Conservation (phyloP, 2,888 invertebrate genomes). For the Pyralis farinalis region DNA sequence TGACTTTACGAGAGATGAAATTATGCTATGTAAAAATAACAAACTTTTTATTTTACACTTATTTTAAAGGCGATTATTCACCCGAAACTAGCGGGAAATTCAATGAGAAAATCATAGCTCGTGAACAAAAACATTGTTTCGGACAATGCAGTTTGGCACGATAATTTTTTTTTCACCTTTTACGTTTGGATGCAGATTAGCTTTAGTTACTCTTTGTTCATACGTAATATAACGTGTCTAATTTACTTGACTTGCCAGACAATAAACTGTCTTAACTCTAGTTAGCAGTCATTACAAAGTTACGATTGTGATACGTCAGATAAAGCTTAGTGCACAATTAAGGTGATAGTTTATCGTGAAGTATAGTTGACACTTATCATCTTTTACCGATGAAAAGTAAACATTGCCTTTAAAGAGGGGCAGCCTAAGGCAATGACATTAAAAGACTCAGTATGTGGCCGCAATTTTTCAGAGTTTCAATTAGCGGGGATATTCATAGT, state of each 20-base stretch:
- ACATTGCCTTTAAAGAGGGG: slow-evolving; percentile 24
- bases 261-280: slow-evolving; percentile 4
- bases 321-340: slow-evolving; percentile 21
- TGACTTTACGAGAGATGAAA: no score
- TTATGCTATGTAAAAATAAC: no score
- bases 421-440: slow-evolving; percentile 43
- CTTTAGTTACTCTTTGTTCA: no score
- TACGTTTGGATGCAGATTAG: no score
- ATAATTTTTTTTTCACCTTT: no score
- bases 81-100: no score
- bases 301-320: slow-evolving; percentile 8
- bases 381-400: slow-evolving; percentile 34
- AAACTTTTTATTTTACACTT: no score
- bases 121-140: no score
- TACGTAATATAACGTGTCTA: background rate
- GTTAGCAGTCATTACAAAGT: slow-evolving; percentile 3
- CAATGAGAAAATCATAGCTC: no score
- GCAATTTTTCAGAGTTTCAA: slow-evolving; percentile 65
- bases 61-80: no score
- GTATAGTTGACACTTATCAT: slow-evolving; percentile 20
- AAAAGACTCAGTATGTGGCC: slow-evolving; percentile 53
- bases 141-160: no score
- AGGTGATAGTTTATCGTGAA: slow-evolving; percentile 28
- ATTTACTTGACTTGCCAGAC: slow-evolving; percentile 5
- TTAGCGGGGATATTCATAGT: slow-evolving; percentile 30